Evolutionary conservation across 2,888 invertebrate genomes (phyloP).

Genomic region (Sphaerophoria taeniata): DNA sequence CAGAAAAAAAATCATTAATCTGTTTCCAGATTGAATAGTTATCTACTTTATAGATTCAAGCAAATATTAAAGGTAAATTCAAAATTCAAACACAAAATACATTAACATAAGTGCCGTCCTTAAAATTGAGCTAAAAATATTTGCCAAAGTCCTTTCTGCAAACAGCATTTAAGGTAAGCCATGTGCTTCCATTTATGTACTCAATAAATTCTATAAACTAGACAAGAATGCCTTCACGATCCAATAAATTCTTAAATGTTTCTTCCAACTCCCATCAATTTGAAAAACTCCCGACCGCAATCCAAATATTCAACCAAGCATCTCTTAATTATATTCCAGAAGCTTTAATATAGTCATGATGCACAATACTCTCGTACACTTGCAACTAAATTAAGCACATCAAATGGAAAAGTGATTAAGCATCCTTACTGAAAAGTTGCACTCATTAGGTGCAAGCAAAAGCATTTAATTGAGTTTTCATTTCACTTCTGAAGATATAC

Average conservation of each 20-base stretch:
- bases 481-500: background rate
- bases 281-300: conserved; percentile 21
- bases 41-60: no score
- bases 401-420: conserved; percentile 67
- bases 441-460: conserved; percentile 62
- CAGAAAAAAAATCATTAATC: no score
- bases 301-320: conserved; percentile 29
- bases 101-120: no score
- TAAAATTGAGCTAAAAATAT: no score
- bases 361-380: conserved; percentile 61
- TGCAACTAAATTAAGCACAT: conserved; percentile 60
- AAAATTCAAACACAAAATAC: no score
- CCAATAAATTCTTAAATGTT: conserved; percentile 19
- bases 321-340: conserved; percentile 27
- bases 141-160: no score
- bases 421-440: conserved; percentile 44
- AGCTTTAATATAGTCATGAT: conserved; percentile 18
- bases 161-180: no score
- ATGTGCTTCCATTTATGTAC: no score
- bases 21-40: no score
- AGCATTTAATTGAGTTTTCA: conserved; percentile 61
- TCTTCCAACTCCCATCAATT: background rate
- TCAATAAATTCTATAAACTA: no score
- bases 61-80: no score
- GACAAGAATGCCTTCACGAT: background rate